Evolutionary conservation across 2,113 vertebrate species (phyloP), one percentile per base, ranked within the genome.

Genomic region (Oreochromis aureus): DNA sequence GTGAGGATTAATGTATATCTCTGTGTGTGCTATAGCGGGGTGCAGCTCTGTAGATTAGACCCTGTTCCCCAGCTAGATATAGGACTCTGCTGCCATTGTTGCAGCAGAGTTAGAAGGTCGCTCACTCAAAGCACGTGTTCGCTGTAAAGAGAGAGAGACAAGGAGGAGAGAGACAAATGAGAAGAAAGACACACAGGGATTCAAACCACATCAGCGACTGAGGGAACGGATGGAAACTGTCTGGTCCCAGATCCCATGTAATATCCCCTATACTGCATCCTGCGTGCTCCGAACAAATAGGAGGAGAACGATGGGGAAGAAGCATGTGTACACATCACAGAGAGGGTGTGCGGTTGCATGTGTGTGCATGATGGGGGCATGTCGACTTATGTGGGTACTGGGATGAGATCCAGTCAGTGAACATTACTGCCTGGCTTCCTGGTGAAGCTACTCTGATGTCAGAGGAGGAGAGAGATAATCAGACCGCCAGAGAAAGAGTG

Each of bases 41-140:
- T 86, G 89, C 92, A 87, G 88, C 87, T 86, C 89, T 87, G 73
- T 85, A 79, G 87, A 90, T 91, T 88, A 94, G 86, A 87, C 85
- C 80, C 81, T 79, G 69, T 63, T 80, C 82, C 86, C 81, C 59
- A 88, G 84, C 86, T 82, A 87, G 90, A 95, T 94, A 89, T 87
- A 93, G 89, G 76, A 87, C 90, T 89, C 83, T 53, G 81, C 88
- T 89, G 86, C 80, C 69, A 91, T 91, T 88, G 80, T 80, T 88
- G 69, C 19, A 44, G 27, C 32, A 51, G 90, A 89, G 85, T 88
- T 88, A 27, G 84, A 85, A 86, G 86, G 91, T 87, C 36, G 63
- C 84, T 85, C 80, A 24, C 90, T 86, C 46, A 76, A 51, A 63
- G 73, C 82, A 63, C 22, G 5, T 6, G 83, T 58, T 36, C 10